Conservation (phyloP, 2,113 vertebrate species). For the Paratilapia polleni region DNA sequence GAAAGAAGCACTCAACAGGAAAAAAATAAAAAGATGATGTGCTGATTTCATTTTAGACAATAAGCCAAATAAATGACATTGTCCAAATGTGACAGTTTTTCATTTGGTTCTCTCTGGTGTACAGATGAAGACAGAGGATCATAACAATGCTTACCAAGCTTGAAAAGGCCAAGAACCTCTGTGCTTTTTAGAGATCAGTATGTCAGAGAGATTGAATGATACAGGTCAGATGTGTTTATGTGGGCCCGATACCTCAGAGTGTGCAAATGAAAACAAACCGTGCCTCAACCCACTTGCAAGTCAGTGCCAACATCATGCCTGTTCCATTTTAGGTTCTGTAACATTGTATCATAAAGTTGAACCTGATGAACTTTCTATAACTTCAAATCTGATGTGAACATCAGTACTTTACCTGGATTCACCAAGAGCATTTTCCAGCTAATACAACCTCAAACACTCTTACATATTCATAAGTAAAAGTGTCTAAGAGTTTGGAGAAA, state of each 20-base stretch:
- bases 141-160: conserved; percentile 29
- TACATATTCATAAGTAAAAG: background rate
- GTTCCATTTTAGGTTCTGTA: conserved; percentile 33
- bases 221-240: conserved; percentile 52
- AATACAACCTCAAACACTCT: background rate
- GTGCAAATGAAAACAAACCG: conserved; percentile 52
- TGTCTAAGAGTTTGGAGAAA: background rate
- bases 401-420: background rate
- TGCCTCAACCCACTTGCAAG: conserved; percentile 25
- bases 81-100: conserved; percentile 31
- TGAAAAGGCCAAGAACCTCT: conserved; percentile 20
- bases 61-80: conserved; percentile 25
- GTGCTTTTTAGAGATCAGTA: conserved; percentile 40
- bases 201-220: conserved; percentile 54
- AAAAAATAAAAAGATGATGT: background rate
- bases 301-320: background rate
- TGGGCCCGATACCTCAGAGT: conserved; percentile 27
- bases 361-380: conserved; percentile 31
- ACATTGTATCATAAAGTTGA: conserved; percentile 20
- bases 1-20: background rate
- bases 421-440: background rate
- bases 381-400: background rate
- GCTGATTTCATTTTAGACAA: conserved; percentile 11
- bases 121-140: conserved; percentile 31
- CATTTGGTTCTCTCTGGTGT: conserved; percentile 6